phyloP scores from a whole-genome alignment of 2,888 invertebrate species.

The Machimus rusticus region DNA sequence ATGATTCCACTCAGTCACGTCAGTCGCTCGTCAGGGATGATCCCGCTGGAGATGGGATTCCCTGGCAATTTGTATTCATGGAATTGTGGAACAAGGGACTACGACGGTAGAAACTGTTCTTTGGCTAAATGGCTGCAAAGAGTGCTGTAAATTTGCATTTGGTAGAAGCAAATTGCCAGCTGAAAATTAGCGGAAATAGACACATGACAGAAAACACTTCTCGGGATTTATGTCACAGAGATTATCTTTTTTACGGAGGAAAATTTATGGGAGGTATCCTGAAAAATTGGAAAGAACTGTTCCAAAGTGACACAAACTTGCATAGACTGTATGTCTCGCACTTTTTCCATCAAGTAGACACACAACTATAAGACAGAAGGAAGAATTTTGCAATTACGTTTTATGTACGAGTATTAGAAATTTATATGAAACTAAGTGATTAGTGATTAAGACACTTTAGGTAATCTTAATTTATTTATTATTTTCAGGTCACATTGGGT shows the following conservation, averaged over 20 bases:
- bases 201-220: not conserved
- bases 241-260: not conserved
- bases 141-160: constrained; percentile 20
- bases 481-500: too few species aligned
- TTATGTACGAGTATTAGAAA: too few species aligned
- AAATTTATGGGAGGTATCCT: not conserved
- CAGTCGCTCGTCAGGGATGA: not conserved
- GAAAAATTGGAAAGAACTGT: not conserved
- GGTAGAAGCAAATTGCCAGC: not conserved
- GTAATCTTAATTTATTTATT: too few species aligned
- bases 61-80: constrained; percentile 24
- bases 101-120: not conserved
- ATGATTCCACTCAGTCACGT: not conserved
- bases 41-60: not conserved
- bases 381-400: too few species aligned
- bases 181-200: not conserved
- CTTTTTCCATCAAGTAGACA: too few species aligned
- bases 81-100: constrained; percentile 13
- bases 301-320: not conserved
- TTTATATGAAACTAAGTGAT: too few species aligned
- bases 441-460: too few species aligned
- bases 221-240: not conserved
- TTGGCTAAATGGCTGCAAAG: not conserved
- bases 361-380: too few species aligned
- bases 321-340: too few species aligned